Percentiles rank a stretch among this genome's conserved stretches.
These are phyloP conservation scores for Pseudotriccus pelzelni DNA, from an alignment of 2,797 vertebrate species.

Conservation along the genomic window DNA sequence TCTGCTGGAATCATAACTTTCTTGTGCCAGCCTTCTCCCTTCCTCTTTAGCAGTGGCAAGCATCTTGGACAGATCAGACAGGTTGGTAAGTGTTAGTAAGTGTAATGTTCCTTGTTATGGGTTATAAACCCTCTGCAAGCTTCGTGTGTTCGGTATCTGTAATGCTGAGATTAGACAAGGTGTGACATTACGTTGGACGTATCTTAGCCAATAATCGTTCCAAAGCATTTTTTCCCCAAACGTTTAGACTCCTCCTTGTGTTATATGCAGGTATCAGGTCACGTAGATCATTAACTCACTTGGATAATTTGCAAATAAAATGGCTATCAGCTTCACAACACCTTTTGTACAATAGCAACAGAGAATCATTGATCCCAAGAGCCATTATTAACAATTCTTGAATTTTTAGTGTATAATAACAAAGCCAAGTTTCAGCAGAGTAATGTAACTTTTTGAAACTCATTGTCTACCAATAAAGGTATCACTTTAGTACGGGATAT, in stretches of 20 bases:
- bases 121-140: not conserved
- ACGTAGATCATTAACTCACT: not conserved
- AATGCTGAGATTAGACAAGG: not conserved
- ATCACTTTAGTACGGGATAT: not conserved
- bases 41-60: not conserved
- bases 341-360: not conserved
- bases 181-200: not conserved
- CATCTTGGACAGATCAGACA: not conserved
- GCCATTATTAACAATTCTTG: not conserved
- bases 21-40: not conserved
- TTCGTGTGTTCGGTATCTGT: not conserved
- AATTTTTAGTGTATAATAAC: not conserved
- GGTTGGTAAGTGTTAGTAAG: not conserved
- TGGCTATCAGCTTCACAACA: not conserved
- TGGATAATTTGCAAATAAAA: not conserved
- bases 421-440: not conserved
- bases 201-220: not conserved
- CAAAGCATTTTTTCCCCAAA: not conserved
- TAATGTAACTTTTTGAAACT: not conserved
- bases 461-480: not conserved
- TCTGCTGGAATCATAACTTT: not conserved
- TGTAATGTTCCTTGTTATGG: not conserved
- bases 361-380: not conserved
- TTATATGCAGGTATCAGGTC: not conserved
- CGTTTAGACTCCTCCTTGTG: not conserved